phyloP scores from a whole-genome alignment of 1,140 invertebrate genomes.

The Ceratitis capitata region DNA sequence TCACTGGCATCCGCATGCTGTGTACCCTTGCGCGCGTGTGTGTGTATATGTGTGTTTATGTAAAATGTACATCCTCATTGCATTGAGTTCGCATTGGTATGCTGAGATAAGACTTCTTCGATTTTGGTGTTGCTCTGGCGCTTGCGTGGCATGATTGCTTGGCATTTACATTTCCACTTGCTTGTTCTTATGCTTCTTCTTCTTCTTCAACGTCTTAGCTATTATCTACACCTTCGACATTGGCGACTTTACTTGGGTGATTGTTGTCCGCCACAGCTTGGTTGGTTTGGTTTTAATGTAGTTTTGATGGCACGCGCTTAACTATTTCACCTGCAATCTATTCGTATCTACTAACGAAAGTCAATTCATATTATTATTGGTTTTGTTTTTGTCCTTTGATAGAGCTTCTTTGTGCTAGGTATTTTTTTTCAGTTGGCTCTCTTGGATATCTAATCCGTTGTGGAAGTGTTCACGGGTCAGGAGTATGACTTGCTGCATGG shows the following conservation, averaged over 20 bases:
- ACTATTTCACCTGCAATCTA: conserved; percentile 33
- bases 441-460: not conserved
- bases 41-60: too few relatives aligned
- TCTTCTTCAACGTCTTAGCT: not conserved
- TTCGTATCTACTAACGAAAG: too few relatives aligned
- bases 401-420: not conserved
- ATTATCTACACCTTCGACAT: not conserved
- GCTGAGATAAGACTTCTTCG: too few relatives aligned
- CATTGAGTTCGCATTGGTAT: not conserved
- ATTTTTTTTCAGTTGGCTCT: not conserved
- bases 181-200: not conserved
- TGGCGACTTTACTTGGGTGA: not conserved
- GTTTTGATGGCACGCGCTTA: conserved; percentile 32
- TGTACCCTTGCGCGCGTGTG: not conserved
- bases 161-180: not conserved
- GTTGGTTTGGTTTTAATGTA: conserved; percentile 16
- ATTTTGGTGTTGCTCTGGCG: not conserved
- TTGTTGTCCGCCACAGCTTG: conserved; percentile 27
- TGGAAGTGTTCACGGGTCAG: not conserved
- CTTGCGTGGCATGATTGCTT: not conserved
- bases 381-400: not conserved
- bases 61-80: too few relatives aligned
- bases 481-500: not conserved
- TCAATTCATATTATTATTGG: too few relatives aligned
- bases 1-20: not conserved